Evolutionary conservation across 2,113 vertebrate genomes (phyloP).

Genomic region (Pelusios castaneus): DNA sequence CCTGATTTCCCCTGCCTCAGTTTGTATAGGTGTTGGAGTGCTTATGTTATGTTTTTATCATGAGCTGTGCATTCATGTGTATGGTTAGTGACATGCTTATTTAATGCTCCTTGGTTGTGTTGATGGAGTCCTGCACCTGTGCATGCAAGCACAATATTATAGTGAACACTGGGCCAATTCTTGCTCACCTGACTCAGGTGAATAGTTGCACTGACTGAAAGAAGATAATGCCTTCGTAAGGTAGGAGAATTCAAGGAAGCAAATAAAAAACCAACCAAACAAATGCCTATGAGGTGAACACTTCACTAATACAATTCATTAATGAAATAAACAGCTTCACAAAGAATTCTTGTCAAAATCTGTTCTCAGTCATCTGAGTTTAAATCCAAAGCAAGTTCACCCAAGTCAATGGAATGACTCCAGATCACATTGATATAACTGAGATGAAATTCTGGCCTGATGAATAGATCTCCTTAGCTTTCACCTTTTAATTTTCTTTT

Average conservation of each 20-base stretch:
- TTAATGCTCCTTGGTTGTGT: neutral
- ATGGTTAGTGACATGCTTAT: neutral
- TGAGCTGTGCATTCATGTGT: neutral
- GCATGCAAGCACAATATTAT: neutral
- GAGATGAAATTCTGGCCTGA: neutral
- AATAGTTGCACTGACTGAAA: neutral
- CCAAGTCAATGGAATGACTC: neutral
- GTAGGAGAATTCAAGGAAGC: neutral
- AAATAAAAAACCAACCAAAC: neutral
- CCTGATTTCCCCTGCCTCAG: neutral
- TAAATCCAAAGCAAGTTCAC: neutral
- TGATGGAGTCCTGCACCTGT: neutral
- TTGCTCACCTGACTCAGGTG: neutral
- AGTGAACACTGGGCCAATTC: neutral
- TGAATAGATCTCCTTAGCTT: neutral
- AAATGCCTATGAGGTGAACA: neutral
- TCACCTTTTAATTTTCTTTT: neutral
- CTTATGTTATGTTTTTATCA: neutral
- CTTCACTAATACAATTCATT: neutral
- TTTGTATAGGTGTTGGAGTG: neutral
- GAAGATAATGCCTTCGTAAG: neutral
- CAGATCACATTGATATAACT: neutral
- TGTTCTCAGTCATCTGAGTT: neutral
- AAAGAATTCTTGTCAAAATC: neutral
- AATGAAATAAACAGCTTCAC: neutral